A percentile compares a stretch with the other conserved stretches of the same genome.
These are phyloP conservation scores for Pseudorasbora parva DNA, from an alignment of 2,113 vertebrate genomes.

Conservation along the genomic window DNA sequence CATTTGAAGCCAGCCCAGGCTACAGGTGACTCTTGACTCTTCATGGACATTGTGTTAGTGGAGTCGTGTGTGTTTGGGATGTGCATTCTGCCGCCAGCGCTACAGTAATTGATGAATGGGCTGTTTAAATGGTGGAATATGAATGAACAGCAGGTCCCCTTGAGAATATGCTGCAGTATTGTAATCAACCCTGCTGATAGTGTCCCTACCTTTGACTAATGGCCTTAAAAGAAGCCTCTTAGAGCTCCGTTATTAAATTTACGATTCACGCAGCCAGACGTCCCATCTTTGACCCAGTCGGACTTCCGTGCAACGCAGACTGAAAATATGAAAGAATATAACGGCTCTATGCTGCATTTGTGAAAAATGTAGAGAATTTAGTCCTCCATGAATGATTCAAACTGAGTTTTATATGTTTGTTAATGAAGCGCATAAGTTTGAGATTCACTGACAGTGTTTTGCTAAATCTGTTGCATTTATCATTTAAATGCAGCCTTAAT, in stretches of 20 bases:
- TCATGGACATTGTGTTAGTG: not conserved
- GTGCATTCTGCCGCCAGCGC: constrained; percentile 13
- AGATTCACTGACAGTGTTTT: not conserved
- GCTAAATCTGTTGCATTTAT: not conserved
- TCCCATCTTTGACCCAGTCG: constrained; percentile 3
- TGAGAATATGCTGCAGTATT: constrained; percentile 77
- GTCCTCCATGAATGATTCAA: not conserved
- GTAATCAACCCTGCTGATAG: constrained; percentile 73
- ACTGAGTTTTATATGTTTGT: not conserved
- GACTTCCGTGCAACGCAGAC: not conserved
- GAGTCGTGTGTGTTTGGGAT: constrained; percentile 18
- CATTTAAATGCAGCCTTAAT: not conserved
- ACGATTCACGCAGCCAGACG: constrained; percentile 26
- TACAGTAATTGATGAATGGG: constrained; percentile 73
- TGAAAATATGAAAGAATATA: not conserved
- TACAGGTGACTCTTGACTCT: not conserved
- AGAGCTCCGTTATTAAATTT: constrained; percentile 72
- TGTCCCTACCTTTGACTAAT: constrained; percentile 70
- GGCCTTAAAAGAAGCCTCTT: constrained; percentile 69
- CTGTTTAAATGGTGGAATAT: constrained; percentile 72
- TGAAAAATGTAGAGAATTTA: not conserved
- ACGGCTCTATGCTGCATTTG: not conserved
- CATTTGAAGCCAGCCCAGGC: not conserved
- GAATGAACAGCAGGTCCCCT: constrained; percentile 75
- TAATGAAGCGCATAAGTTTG: constrained; percentile 10